These are phyloP conservation scores for Seira ritae DNA, from an alignment of 2,888 invertebrate genomes.

Conservation along the genomic window DNA sequence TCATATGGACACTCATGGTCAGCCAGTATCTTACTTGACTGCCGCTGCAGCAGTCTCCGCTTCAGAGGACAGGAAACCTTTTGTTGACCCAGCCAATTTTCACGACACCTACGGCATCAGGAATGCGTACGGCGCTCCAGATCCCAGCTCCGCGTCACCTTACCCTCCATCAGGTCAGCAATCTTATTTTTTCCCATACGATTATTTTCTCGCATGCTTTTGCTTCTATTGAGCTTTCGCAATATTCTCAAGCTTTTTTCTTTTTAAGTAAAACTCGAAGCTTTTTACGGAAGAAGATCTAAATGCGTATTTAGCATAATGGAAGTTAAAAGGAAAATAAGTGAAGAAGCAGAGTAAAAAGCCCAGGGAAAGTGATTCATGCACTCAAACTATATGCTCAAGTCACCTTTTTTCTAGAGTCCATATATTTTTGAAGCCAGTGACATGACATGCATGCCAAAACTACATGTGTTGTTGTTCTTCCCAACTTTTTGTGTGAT, in stretches of 20 bases:
- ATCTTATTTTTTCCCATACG: constrained; percentile 14
- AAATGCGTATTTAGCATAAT: constrained; percentile 41
- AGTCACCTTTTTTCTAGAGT: not conserved
- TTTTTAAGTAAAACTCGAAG: not conserved
- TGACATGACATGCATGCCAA: too few species aligned
- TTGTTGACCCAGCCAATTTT: constrained; percentile 70
- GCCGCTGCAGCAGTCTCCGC: constrained; percentile 67
- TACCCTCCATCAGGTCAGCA: constrained; percentile 73
- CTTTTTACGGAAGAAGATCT: not conserved
- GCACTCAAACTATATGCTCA: constrained; percentile 32
- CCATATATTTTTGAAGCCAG: not conserved
- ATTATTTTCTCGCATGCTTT: not conserved
- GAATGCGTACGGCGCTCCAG: constrained; percentile 71
- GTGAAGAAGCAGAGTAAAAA: not conserved
- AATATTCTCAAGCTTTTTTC: not conserved
- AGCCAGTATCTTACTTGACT: constrained; percentile 70
- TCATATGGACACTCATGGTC: constrained; percentile 73
- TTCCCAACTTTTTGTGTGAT: not conserved
- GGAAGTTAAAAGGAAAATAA: constrained; percentile 42
- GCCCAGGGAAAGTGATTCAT: constrained; percentile 51
- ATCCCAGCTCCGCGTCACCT: constrained; percentile 71
- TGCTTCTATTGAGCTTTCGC: not conserved
- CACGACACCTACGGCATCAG: constrained; percentile 72
- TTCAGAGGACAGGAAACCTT: constrained; percentile 68
- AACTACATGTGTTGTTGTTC: not conserved